phyloP scores from a whole-genome alignment of 2,113 vertebrate genomes.

The Paedocypris sp. region DNA sequence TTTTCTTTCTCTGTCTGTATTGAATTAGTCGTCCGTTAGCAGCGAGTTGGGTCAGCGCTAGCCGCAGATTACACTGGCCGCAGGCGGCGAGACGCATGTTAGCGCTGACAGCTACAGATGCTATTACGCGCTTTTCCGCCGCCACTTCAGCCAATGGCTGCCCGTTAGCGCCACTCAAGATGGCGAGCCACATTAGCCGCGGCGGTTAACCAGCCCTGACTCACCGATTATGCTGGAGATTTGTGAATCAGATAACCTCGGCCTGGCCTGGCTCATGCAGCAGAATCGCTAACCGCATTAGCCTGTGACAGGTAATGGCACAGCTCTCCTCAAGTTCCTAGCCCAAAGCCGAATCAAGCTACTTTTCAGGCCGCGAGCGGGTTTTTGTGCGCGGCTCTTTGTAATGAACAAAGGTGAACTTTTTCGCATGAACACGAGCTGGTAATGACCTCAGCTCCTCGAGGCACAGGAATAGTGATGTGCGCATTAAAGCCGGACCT shows the following conservation, averaged over 20 bases:
- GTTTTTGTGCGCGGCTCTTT: constrained; percentile 22
- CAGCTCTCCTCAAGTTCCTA: constrained; percentile 15
- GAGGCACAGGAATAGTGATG: background rate
- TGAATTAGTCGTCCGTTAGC: constrained; percentile 16
- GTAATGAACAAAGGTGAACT: constrained; percentile 33
- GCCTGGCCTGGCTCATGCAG: background rate
- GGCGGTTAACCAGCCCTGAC: constrained; percentile 32
- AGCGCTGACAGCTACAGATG: constrained; percentile 4
- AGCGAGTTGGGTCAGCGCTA: background rate
- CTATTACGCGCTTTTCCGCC: constrained; percentile 12
- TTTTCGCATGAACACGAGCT: constrained; percentile 22
- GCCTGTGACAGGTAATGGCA: constrained; percentile 27
- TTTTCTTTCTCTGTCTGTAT: constrained; percentile 6
- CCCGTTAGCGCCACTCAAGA: background rate
- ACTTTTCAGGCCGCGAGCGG: constrained; percentile 17
- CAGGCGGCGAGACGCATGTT: background rate
- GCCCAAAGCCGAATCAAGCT: constrained; percentile 26
- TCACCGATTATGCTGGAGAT: constrained; percentile 6
- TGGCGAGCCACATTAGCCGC: constrained; percentile 24
- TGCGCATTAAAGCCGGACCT: background rate
- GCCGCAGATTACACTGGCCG: constrained; percentile 4
- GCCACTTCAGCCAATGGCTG: constrained; percentile 2
- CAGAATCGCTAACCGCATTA: constrained; percentile 35
- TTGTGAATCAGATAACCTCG: background rate
- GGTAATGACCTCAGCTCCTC: background rate